Conservation (phyloP, 2,888 invertebrate species). For the Aphodius granarius region DNA sequence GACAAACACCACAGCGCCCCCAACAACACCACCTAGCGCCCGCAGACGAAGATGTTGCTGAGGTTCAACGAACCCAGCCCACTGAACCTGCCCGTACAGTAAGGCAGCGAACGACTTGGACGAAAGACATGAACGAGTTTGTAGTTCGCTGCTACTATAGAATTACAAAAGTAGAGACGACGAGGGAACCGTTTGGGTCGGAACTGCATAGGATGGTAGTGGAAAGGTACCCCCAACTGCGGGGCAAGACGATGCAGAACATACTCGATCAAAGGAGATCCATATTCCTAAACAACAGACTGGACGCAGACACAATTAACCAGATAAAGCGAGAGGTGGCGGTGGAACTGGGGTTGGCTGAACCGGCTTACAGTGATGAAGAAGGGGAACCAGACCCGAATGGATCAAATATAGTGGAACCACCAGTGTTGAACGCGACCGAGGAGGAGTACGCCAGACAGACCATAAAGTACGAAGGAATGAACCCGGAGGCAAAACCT, state of each 20-base stretch:
- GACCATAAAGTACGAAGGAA: too few relatives aligned
- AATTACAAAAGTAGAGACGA: not conserved
- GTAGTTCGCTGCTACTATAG: conserved; percentile 7
- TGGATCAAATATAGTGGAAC: not conserved
- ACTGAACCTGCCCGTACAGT: too few relatives aligned
- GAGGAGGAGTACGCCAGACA: too few relatives aligned
- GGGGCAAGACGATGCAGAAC: conserved; percentile 5
- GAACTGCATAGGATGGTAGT: not conserved
- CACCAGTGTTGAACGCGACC: too few relatives aligned
- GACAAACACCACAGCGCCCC: not conserved
- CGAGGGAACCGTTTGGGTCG: not conserved
- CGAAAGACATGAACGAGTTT: too few relatives aligned
- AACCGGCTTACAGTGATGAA: not conserved
- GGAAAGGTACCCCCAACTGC: not conserved
- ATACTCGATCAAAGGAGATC: conserved; percentile 8
- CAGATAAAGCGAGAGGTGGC: not conserved
- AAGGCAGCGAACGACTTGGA: too few relatives aligned
- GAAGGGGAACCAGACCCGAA: too few relatives aligned
- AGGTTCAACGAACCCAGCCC: too few relatives aligned
- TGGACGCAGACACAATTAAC: not conserved
- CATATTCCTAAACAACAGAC: not conserved
- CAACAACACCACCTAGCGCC: not conserved
- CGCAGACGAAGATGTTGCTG: not conserved
- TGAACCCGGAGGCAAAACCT: too few relatives aligned
- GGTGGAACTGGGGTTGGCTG: not conserved